Evolutionary conservation across 2,113 vertebrate species (phyloP), one percentile per base, ranked within the genome.

Genomic region (Eubucco bourcierii): DNA sequence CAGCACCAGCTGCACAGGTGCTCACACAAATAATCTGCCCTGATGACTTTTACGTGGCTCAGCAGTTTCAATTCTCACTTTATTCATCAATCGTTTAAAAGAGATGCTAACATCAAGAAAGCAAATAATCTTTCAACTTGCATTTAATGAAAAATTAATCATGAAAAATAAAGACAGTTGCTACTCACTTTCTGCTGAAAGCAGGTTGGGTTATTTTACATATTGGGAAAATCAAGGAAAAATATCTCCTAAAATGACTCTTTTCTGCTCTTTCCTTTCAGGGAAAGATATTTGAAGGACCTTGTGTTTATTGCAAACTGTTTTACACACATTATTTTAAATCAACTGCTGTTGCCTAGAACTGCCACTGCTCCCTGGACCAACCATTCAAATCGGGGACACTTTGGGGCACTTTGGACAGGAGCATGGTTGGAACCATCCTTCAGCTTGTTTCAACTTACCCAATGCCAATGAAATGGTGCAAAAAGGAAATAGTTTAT

Each of bases 111-210:
- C 15, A 63, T 33, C 33, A 61, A 50, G 59, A 58, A 87, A 61
- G 27, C 15, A 82, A 94, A 28, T 58, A 20, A 9, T 24, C 73
- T 92, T 94, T 92, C 37, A 58, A 76, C 27, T 75, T 65, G 13
- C 7, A 6, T 92, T 88, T 76, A 65, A 75, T 90, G 66, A 75
- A 87, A 93, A 75, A 92, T 67, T 56, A 44, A 60, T 90, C 4
- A 0, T 74, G 75, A 33, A 17, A 82, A 76, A 81, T 33, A 52
- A 17, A 77, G 15, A 21, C 11, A n/a, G 60, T 12, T 72, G 21
- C 53, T 60, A 12, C 20, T 86, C 0, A 0, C 24, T 39, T 41
- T 75, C 73, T 47, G 31, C 47, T 33, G 52, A 80, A 78, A 86
- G 61, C 61, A 71, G 15, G 25, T 12, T 78, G 44, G 3, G 58